Percentiles rank a stretch among this genome's conserved stretches.
phyloP scores from a whole-genome alignment of 35 echinoderm and acorn worm genomes.

The Acanthaster planci region DNA sequence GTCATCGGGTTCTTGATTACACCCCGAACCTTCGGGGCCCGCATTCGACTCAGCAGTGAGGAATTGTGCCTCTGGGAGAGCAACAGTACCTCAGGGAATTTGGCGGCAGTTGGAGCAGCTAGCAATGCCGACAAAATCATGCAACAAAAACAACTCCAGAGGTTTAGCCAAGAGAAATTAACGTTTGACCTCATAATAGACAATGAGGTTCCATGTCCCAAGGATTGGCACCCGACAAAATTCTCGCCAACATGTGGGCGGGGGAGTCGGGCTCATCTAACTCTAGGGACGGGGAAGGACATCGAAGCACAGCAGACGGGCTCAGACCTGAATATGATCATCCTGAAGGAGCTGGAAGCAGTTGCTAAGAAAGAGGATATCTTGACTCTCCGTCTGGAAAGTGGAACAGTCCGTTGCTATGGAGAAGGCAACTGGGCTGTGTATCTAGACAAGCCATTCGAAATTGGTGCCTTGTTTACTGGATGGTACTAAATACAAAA shows the following conservation, averaged over 20 bases:
- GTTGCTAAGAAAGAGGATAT: background rate
- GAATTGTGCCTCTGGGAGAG: conserved; percentile 61
- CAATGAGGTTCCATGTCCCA: background rate
- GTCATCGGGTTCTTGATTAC: conserved; percentile 84
- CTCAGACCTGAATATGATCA: conserved; percentile 62
- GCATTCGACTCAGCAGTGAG: conserved; percentile 63
- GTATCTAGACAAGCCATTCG: conserved; percentile 54
- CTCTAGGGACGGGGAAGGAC: conserved; percentile 38
- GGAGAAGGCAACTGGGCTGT: conserved; percentile 71
- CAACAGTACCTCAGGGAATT: background rate
- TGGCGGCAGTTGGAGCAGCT: background rate
- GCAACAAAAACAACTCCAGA: background rate
- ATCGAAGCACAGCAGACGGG: conserved; percentile 70
- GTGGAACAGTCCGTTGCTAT: conserved; percentile 62
- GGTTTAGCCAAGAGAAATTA: too few relatives aligned
- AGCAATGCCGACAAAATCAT: background rate
- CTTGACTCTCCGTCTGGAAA: conserved; percentile 18
- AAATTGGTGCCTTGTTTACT: conserved; percentile 43
- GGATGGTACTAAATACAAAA: conserved; percentile 34
- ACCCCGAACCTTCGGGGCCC: conserved; percentile 67
- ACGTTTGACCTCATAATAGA: background rate
- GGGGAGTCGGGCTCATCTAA: conserved; percentile 81
- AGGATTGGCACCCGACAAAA: conserved; percentile 29
- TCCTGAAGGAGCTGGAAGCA: conserved; percentile 56
- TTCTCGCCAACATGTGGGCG: conserved; percentile 77